Evolutionary conservation across 2,113 vertebrate species (phyloP), one percentile per base, ranked within the genome.

Genomic region (Thunnus maccoyii): DNA sequence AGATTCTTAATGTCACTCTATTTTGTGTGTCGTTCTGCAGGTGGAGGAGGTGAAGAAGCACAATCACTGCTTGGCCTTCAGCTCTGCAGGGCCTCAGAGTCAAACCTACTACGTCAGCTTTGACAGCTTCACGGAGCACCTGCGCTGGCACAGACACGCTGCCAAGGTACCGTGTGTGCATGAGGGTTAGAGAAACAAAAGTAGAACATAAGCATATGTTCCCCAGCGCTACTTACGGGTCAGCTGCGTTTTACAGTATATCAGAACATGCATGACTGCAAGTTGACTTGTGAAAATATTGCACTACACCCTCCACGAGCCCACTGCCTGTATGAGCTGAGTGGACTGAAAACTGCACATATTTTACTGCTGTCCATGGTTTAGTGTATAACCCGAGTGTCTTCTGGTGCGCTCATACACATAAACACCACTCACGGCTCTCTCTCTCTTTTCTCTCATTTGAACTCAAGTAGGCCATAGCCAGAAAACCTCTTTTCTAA

Each of bases 21-120:
- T 61, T 4, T 18, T 86, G 58, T 81, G 47, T 86, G 63, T 80
- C 32, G 17, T 41, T 10, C 62, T 78, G 78, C 86, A 99, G 98
- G 98, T 99, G 85, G 98, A 99, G 94, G 98, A 99, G 95, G 97
- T 99, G 90, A 98, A 97, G 91, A 97, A 96, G 88, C 98, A 98
- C 95, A 97, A 95, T 93, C 98, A 99, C 95, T 99, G 98, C 86
- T 95, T 99, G 94, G 97, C 98, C 22, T 97, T 99, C 94, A 99
- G 97, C 92, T 99, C 98, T 2, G 97, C 98, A n/a, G 98, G 97
- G 41, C 97, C 98, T 83, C 98, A 99, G 87, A 98, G 97, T 94
- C 98, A 99, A 94, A 99, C 96, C 54, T 99, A 99, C 94, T 98
- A 97, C 91, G 95, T 99, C 88, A 98, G 98, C 93, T 99, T 99